Base-by-base conservation (phyloP, 2,113 vertebrate species). In the Tragelaphus buxtoni region DNA sequence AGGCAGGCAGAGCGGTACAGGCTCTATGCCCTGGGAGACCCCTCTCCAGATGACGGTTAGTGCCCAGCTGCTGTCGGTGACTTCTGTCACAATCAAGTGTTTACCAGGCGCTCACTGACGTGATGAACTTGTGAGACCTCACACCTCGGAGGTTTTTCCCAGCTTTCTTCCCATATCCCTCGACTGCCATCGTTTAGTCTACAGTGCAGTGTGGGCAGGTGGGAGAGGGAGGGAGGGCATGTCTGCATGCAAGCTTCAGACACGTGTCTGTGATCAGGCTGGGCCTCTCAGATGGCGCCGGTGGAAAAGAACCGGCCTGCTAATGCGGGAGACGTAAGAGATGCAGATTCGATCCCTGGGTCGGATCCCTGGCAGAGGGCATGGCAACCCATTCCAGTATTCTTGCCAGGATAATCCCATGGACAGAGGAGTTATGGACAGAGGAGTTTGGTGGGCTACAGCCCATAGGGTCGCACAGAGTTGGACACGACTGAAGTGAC, bases 71-170 rank as follows among this genome's bases (percentile, higher is more conserved):
- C 17, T 1, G 32, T 24, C 20, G 20, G 26, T 0, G 17, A 42
- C 16, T 47, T 22, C 42, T 8, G 5, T 2, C 28, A 22, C 6
- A 9, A 55, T 6, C 22, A 17, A 22, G 11, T 4, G 16, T 32
- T 83, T 17, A 49, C 74, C 0, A 0, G 49, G 45, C 0, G 10
- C 49, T 51, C 20, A 14, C 6, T 7, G 4, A 24, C 24, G 4
- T 13, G 35, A 7, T 4, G 47, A 58, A 39, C 26, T 20, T 30
- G 30, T 24, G 30, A 56, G 45, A 13, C 26, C 30, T 30, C 42
- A 87, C 24, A 42, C n/a, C 49, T 39, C 3, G 0, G 58, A 55
- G n/a, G 76, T 16, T 77, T 17, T 17, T 13, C n/a, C 58, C 10
- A 79, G 45, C 4, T 20, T 49, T 51, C 69, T 49, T 42, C 76